Percentiles rank a stretch among this genome's conserved stretches.
These are phyloP conservation scores for Pachydiplax longipennis DNA, from an alignment of 2,888 invertebrate genomes.

Conservation along the genomic window DNA sequence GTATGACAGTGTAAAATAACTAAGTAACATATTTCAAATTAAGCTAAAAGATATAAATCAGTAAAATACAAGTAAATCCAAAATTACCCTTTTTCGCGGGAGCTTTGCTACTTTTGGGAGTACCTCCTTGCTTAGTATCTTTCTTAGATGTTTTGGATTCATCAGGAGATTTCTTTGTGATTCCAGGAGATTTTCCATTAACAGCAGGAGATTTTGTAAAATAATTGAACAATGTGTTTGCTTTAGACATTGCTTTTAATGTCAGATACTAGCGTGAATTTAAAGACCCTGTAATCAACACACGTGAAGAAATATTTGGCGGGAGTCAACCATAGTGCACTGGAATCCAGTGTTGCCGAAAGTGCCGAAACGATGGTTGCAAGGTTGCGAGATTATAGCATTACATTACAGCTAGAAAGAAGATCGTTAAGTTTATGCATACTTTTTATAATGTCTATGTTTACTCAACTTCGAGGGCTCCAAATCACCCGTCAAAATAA, in stretches of 20 bases:
- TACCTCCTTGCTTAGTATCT: conserved; percentile 46
- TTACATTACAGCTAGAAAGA: no score
- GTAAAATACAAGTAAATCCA: not conserved
- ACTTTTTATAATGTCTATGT: no score
- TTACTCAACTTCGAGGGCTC: no score
- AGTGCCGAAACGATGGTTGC: not conserved
- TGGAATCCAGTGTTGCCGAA: not conserved
- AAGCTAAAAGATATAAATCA: no score
- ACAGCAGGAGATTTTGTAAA: conserved; percentile 69
- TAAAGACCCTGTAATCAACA: not conserved
- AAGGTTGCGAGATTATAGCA: no score
- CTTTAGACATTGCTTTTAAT: conserved; percentile 50
- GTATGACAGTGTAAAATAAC: not conserved
- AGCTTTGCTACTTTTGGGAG: conserved; percentile 44
- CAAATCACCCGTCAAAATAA: no score
- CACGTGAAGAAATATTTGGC: conserved; percentile 9
- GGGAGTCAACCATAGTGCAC: not conserved
- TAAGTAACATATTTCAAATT: no score
- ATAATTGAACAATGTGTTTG: conserved; percentile 74
- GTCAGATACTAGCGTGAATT: not conserved
- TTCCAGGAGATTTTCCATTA: conserved; percentile 55
- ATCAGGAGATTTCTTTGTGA: conserved; percentile 52
- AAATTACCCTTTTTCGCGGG: conserved; percentile 31
- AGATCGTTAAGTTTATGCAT: no score
- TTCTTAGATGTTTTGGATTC: conserved; percentile 52